Evolutionary conservation across 2,797 vertebrate genomes (phyloP).

Genomic region (Coilia nasus): DNA sequence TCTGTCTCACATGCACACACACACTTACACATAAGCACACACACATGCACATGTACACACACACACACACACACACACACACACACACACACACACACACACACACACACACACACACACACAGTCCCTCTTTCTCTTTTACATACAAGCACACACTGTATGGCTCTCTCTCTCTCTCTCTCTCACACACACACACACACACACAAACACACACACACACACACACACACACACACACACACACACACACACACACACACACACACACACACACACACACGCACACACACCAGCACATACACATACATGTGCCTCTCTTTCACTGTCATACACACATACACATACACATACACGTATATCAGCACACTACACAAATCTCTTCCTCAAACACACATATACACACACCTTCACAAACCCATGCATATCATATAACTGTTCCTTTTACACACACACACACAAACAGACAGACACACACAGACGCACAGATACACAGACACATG

Average conservation of each 20-base stretch:
- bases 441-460: no score
- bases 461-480: no score
- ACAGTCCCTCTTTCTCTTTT: not conserved
- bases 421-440: no score
- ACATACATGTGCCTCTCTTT: not conserved
- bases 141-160: no score
- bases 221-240: constrained; percentile 17
- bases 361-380: no score
- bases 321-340: not conserved
- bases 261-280: no score
- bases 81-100: not conserved
- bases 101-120: no score
- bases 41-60: constrained; percentile 6
- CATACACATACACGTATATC: no score
- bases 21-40: not conserved
- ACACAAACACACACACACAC: not conserved
- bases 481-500: no score
- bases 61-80: constrained; percentile 2
- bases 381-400: no score
- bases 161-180: no score
- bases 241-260: not conserved
- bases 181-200: not conserved
- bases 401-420: no score
- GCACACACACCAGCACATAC: not conserved
- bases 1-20: not conserved